Evolutionary conservation across 2,888 invertebrate species (phyloP), one percentile per base, ranked within the genome.

Genomic region (Scaptomyza polygonia): DNA sequence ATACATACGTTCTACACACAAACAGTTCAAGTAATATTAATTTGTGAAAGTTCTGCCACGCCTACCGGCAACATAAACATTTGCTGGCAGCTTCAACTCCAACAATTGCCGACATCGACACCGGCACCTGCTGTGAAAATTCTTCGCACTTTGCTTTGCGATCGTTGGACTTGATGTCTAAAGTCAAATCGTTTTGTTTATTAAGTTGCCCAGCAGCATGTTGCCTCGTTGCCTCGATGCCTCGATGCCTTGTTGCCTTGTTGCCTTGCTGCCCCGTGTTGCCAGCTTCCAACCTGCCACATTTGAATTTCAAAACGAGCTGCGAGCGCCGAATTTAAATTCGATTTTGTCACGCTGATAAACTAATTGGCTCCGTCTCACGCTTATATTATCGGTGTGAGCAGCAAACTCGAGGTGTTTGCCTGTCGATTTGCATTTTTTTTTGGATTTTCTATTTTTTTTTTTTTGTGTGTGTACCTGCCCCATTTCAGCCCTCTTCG

Each of bases 31-130:
- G 81, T 79, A 52, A 72, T 88, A 84, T 88, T 83, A 88, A 86
- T 88, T 88, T 84, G 88, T 79, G 83, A 84, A 84, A 88, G 83
- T 86, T 88, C 75, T 66, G 88, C 61, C 83, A 76, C 79, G 88
- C 73, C 85, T 57, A 67, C 56, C 25, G 36, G 42, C 44, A 8
- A 40, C 39, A 16, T 21, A 27, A 32, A 14, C 52, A 52, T 39
- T 39, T 32, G 39, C 44, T n/a, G 25, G 14, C 55, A 30, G 44
- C 44, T 27, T 48, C 8, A 48, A 39, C 40, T 30, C 7, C 29
- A 29, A 48, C 21, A 21, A 25, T 25, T 25, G 25, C 29, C 56
- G 12, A 52, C 39, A 40, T 14, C 39, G 40, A 44, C 42, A 54
- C 29, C 36, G 52, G 64, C 82, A 81, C 86, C 87, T 85, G 78